A percentile compares a stretch with the other conserved stretches of the same genome.
phyloP scores from a whole-genome alignment of 2,797 vertebrate genomes.

The Characodon lateralis region DNA sequence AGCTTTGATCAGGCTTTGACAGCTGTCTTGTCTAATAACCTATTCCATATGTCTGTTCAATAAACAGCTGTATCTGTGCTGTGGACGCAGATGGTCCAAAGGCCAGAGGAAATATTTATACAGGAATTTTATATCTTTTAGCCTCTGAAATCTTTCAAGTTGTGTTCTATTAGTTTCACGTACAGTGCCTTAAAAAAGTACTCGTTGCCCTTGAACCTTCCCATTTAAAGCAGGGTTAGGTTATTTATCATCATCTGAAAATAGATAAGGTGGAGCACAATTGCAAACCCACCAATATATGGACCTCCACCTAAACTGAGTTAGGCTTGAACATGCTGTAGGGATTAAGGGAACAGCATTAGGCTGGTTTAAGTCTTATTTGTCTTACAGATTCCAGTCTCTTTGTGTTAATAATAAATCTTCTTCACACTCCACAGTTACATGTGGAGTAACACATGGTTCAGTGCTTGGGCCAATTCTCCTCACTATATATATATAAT shows the following conservation, averaged over 20 bases:
- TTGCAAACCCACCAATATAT: not conserved
- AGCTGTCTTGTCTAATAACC: conserved; percentile 55
- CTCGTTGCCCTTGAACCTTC: not conserved
- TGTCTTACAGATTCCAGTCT: no score
- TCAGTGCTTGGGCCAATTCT: no score
- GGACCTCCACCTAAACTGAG: not conserved
- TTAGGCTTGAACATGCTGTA: no score
- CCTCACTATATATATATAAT: no score
- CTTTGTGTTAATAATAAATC: no score
- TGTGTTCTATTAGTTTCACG: conserved; percentile 32
- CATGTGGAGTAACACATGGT: no score
- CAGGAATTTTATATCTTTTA: conserved; percentile 33
- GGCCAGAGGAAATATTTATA: conserved; percentile 34
- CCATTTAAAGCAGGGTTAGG: not conserved
- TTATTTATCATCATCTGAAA: not conserved
- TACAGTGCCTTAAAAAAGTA: not conserved
- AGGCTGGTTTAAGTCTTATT: no score
- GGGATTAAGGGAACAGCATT: no score
- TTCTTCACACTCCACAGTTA: no score
- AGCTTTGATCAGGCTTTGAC: conserved; percentile 67
- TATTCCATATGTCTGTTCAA: conserved; percentile 52
- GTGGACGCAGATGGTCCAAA: conserved; percentile 11
- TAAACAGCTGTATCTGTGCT: conserved; percentile 55
- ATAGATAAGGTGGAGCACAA: not conserved
- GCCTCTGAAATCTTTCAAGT: conserved; percentile 22